Evolutionary conservation across 2,888 invertebrate genomes (phyloP).

Genomic region (Xanthostigma xanthostigma): DNA sequence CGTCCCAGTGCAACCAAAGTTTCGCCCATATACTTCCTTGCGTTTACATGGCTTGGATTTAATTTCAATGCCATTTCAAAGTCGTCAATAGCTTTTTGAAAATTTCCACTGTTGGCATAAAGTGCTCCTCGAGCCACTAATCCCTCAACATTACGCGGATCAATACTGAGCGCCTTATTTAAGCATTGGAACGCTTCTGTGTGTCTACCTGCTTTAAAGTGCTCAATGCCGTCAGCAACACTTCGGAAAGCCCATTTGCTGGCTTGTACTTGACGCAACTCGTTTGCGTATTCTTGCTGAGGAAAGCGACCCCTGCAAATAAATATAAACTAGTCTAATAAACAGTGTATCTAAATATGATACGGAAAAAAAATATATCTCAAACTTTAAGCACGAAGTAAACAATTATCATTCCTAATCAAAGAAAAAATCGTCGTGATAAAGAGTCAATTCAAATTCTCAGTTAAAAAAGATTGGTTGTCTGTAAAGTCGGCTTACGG

Average conservation of each 20-base stretch:
- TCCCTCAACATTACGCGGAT: slow-evolving; percentile 83
- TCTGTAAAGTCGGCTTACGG: too few relatives aligned
- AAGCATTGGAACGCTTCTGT: slow-evolving; percentile 90
- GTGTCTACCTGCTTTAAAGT: slow-evolving; percentile 84
- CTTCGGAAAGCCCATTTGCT: slow-evolving; percentile 84
- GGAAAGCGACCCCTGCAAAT: slow-evolving; percentile 54
- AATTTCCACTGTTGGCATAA: slow-evolving; percentile 87
- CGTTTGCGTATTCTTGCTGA: slow-evolving; percentile 65
- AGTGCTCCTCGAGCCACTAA: slow-evolving; percentile 82
- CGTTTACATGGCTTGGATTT: slow-evolving; percentile 83
- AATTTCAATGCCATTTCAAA: slow-evolving; percentile 82
- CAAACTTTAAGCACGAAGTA: too few relatives aligned
- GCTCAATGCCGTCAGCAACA: slow-evolving; percentile 90
- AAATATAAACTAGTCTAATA: background rate
- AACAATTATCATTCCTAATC: too few relatives aligned
- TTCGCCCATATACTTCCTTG: slow-evolving; percentile 86
- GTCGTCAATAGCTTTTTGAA: slow-evolving; percentile 85
- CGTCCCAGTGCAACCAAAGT: slow-evolving; percentile 79
- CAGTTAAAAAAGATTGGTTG: too few relatives aligned
- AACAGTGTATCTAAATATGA: background rate
- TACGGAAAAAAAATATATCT: slow-evolving; percentile 6
- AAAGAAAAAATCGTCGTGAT: background rate
- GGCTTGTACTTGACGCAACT: slow-evolving; percentile 78
- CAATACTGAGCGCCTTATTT: slow-evolving; percentile 84
- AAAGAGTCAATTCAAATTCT: too few relatives aligned